phyloP scores from a whole-genome alignment of 2,888 invertebrate species.

The Ctenicera cuprea region DNA sequence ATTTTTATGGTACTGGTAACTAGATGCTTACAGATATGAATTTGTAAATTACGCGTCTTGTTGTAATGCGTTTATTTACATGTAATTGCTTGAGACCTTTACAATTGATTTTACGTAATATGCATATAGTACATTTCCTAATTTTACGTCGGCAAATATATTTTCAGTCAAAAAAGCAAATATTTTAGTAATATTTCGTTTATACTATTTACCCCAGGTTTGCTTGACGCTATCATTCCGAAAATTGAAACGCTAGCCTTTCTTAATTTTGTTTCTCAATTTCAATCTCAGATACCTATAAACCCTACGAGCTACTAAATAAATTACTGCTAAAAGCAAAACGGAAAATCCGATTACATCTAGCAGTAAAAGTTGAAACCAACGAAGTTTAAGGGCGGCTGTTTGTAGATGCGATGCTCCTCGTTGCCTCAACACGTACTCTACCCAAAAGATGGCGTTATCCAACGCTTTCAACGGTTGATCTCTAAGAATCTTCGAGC shows the following conservation, averaged over 20 bases:
- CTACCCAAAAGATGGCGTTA: conserved; percentile 63
- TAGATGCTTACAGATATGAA: no score
- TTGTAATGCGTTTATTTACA: no score
- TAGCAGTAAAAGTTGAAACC: conserved; percentile 60
- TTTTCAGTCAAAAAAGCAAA: no score
- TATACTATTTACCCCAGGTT: no score
- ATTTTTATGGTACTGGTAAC: no score
- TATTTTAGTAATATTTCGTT: no score
- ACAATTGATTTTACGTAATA: no score
- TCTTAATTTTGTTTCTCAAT: neutral
- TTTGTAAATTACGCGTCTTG: no score
- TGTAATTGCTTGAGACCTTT: no score
- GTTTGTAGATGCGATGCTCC: conserved; percentile 60
- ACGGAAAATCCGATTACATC: conserved; percentile 55
- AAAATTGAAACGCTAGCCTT: neutral
- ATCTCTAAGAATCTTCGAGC: conserved; percentile 59
- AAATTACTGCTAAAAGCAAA: neutral
- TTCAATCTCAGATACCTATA: neutral
- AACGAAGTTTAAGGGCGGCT: conserved; percentile 56
- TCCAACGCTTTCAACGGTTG: conserved; percentile 61
- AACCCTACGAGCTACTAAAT: neutral
- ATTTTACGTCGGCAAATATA: no score
- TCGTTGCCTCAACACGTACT: conserved; percentile 61
- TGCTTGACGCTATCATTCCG: no score
- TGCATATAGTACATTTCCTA: no score